These are phyloP conservation scores for Parasteatoda lunata DNA, from an alignment of 2,888 invertebrate species.

Conservation along the genomic window DNA sequence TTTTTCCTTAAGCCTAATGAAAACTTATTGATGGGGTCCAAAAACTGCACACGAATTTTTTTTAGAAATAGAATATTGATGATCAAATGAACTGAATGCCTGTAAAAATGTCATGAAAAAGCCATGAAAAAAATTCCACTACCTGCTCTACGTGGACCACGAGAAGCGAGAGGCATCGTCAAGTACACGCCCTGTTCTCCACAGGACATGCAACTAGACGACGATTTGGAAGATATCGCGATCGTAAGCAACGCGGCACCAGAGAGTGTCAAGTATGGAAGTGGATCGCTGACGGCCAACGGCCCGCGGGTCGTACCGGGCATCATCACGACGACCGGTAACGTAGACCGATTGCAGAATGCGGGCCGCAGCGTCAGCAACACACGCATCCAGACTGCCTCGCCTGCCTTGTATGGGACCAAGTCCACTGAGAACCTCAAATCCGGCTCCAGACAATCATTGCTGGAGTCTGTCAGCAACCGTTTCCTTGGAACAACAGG, in stretches of 20 bases:
- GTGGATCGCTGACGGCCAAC: slow-evolving; percentile 78
- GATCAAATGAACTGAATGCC: not conserved
- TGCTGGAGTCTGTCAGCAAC: slow-evolving; percentile 84
- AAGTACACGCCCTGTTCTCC: slow-evolving; percentile 74
- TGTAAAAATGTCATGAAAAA: not conserved
- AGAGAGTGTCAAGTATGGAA: slow-evolving; percentile 78
- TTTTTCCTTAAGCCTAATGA: slow-evolving; percentile 3
- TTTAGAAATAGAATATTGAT: not conserved
- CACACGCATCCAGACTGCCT: slow-evolving; percentile 65
- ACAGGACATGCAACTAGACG: slow-evolving; percentile 71
- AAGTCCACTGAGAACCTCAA: slow-evolving; percentile 72
- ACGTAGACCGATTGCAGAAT: slow-evolving; percentile 65
- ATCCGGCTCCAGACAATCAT: slow-evolving; percentile 80
- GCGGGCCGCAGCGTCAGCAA: slow-evolving; percentile 60
- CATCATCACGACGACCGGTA: slow-evolving; percentile 69
- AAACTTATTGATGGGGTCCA: slow-evolving; percentile 8
- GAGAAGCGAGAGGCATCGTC: slow-evolving; percentile 71
- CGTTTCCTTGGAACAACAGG: slow-evolving; percentile 76
- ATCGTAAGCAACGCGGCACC: slow-evolving; percentile 79
- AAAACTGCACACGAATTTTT: not conserved
- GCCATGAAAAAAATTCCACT: slow-evolving; percentile 61
- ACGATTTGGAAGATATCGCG: slow-evolving; percentile 77
- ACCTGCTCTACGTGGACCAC: slow-evolving; percentile 30
- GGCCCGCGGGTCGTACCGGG: slow-evolving; percentile 80
- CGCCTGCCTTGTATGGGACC: slow-evolving; percentile 68